phyloP scores from a whole-genome alignment of 2,113 vertebrate species.

The Elephantulus edwardii region DNA sequence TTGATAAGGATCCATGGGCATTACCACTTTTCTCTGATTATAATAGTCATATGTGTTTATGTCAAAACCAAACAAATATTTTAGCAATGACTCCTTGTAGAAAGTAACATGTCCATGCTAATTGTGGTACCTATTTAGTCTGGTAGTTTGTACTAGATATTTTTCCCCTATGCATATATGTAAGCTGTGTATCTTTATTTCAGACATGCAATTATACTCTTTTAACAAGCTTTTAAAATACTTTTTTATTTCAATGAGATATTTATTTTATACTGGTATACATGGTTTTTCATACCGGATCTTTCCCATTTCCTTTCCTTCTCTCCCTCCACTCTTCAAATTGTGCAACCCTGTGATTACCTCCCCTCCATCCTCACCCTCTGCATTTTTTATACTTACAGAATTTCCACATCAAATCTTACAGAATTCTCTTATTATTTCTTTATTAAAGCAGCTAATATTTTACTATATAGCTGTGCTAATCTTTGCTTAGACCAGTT shows the following conservation, averaged over 20 bases:
- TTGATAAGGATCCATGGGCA: neutral
- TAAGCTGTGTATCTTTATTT: neutral
- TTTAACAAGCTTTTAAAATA: neutral
- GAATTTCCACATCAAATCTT: neutral
- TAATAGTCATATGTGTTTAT: neutral
- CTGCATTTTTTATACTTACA: neutral
- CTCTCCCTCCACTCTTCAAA: no score
- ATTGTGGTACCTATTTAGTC: neutral
- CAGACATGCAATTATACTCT: neutral
- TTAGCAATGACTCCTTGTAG: neutral
- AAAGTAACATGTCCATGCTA: neutral
- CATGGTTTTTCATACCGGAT: no score
- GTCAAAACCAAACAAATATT: neutral
- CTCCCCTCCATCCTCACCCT: no score
- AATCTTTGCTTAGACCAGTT: neutral
- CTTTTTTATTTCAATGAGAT: conserved; percentile 30
- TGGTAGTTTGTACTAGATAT: neutral
- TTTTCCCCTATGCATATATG: neutral
- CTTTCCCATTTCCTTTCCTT: no score
- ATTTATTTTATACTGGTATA: no score
- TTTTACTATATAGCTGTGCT: neutral
- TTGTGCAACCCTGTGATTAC: no score
- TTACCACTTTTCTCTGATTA: neutral
- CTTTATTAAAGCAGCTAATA: neutral
- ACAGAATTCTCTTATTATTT: neutral